Evolutionary conservation across 2,888 invertebrate species (phyloP), one percentile per base, ranked within the genome.

Genomic region (Lissonota sp.): DNA sequence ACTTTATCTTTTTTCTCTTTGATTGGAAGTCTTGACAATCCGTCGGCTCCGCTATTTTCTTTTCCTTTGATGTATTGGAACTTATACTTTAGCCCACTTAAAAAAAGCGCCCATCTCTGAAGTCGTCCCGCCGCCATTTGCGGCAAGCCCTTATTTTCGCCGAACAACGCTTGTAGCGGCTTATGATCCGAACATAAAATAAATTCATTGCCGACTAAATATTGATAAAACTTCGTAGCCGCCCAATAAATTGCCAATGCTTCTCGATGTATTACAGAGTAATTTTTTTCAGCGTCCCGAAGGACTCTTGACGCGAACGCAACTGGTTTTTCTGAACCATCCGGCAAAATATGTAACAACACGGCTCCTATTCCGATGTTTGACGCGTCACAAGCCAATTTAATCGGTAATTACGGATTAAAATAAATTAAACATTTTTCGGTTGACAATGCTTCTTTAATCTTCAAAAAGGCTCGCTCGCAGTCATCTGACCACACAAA

Each of bases 191-290:
- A 86, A 8, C 73, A 67, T 4, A 91, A 69, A 3, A 79, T 84
- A 84, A 91, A 91, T 42, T 84, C 72, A 5, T 84, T 84, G 5
- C 90, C 90, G 51, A 85, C 76, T 66, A 92, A 83, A 87, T 90
- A 92, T 72, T 91, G 89, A 44, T 81, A 90, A 82, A 90, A 91
- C 55, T 87, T 88, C 42, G 84, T 85, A 5, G 89, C 84, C 0
- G 86, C 88, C 86, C 87, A 91, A 79, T 26, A 26, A 26, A 26
- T 26, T 26, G 90, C 88, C 57, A 91, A 83, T 0, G 89, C 88
- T 80, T 91, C 90, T 46, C 84, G 83, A 71, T 91, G 87, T 10
- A 91, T 86, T 3, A 87, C 87, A 2, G 88, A 87, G 81, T 91
- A 90, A 60, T 87, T 89, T 70, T 88, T 86, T 81, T 92, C 91